Conservation (phyloP, 2,888 invertebrate species). For the Hyalella azteca region DNA sequence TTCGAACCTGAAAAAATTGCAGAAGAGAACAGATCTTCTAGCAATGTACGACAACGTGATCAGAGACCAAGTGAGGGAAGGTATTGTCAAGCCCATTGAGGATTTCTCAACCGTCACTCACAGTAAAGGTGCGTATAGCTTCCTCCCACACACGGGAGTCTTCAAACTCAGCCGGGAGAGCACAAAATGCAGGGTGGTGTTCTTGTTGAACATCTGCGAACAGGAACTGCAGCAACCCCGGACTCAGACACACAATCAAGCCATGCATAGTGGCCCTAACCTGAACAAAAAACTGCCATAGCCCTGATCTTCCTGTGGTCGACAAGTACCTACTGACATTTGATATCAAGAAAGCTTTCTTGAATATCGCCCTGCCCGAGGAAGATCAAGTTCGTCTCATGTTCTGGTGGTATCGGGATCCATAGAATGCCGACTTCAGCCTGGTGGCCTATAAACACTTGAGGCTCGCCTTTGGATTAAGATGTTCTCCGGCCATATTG, state of each 20-base stretch:
- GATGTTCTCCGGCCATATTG: neutral
- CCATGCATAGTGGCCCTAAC: neutral
- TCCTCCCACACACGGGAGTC: neutral
- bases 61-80: neutral
- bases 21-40: too few relatives aligned
- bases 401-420: too few relatives aligned
- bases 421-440: too few relatives aligned
- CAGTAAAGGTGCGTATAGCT: neutral
- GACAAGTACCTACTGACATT: neutral
- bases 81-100: neutral
- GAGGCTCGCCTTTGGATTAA: neutral
- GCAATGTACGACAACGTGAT: neutral
- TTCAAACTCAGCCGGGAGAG: neutral
- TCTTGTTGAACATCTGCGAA: neutral
- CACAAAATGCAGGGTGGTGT: constrained; percentile 12
- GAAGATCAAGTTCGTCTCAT: too few relatives aligned
- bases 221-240: neutral
- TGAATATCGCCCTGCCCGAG: neutral
- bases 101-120: neutral
- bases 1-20: too few relatives aligned
- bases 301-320: neutral
- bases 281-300: neutral
- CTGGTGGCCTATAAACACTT: neutral
- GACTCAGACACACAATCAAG: neutral
- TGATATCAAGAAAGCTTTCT: constrained; percentile 6